phyloP scores from a whole-genome alignment of 2,888 invertebrate genomes.

The Metalampra italica region DNA sequence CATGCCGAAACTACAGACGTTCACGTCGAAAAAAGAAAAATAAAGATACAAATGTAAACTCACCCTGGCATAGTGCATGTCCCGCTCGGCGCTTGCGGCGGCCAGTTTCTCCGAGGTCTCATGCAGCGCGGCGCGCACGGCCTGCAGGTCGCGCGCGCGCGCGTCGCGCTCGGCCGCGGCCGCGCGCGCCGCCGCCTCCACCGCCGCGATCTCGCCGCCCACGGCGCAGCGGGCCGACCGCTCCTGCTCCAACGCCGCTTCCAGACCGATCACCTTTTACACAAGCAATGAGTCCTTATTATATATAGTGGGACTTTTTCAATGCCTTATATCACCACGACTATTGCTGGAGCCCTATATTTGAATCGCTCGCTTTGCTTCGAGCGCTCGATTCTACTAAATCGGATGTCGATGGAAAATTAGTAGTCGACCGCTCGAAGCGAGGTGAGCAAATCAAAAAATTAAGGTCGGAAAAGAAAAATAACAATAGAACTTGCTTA shows the following conservation, averaged over 20 bases:
- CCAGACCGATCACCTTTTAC: slow-evolving; percentile 83
- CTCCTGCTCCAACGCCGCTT: slow-evolving; percentile 94
- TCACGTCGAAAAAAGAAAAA: too few relatives aligned
- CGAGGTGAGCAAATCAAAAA: too few relatives aligned
- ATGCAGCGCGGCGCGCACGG: slow-evolving; percentile 58
- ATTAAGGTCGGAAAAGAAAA: too few relatives aligned
- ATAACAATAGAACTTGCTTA: too few relatives aligned
- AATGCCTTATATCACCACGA: too few relatives aligned
- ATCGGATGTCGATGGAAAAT: too few relatives aligned
- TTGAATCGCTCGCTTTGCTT: too few relatives aligned
- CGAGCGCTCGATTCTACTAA: too few relatives aligned
- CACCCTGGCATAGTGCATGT: slow-evolving; percentile 66
- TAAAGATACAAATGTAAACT: slow-evolving; percentile 32
- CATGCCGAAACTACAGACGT: too few relatives aligned
- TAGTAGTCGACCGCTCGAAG: too few relatives aligned
- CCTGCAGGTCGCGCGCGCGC: slow-evolving; percentile 57
- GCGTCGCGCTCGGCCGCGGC: slow-evolving; percentile 73
- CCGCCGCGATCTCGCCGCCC: slow-evolving; percentile 87
- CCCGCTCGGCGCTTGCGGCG: slow-evolving; percentile 62
- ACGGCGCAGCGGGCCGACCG: slow-evolving; percentile 89
- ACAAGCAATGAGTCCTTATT: not conserved
- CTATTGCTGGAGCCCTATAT: too few relatives aligned
- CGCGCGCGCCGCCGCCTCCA: slow-evolving; percentile 60
- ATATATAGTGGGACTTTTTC: too few relatives aligned
- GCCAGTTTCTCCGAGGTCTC: slow-evolving; percentile 66